Evolutionary conservation across 2,888 invertebrate genomes (phyloP).

Genomic region (Helicoverpa assulta): DNA sequence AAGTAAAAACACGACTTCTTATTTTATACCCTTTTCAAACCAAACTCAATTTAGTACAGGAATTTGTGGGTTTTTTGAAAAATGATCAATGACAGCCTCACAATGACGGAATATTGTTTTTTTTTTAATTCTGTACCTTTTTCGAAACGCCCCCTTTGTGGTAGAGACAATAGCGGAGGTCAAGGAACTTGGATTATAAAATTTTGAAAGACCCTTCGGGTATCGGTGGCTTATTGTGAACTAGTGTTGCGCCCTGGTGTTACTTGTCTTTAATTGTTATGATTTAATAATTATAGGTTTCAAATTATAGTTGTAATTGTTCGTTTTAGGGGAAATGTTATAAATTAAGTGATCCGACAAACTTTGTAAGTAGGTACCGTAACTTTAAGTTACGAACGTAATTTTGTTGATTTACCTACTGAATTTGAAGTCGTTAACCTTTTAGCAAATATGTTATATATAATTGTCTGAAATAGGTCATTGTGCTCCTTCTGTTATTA

Average conservation of each 20-base stretch:
- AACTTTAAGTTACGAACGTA: no score
- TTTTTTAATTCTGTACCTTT: slow-evolving; percentile 56
- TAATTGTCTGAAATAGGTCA: no score
- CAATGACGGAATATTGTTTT: slow-evolving; percentile 85
- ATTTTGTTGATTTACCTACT: no score
- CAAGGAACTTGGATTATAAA: slow-evolving; percentile 72
- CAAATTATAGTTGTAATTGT: slow-evolving; percentile 6
- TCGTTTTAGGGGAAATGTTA: slow-evolving; percentile 5
- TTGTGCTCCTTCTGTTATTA: no score
- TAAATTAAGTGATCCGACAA: no score
- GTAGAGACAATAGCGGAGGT: slow-evolving; percentile 83
- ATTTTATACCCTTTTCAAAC: slow-evolving; percentile 72
- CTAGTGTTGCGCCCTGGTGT: slow-evolving; percentile 26
- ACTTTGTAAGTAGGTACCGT: no score
- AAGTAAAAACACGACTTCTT: slow-evolving; percentile 57
- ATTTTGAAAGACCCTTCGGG: slow-evolving; percentile 56
- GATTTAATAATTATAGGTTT: slow-evolving; percentile 42
- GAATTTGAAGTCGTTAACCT: no score
- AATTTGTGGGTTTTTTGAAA: slow-evolving; percentile 86
- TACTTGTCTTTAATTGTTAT: slow-evolving; percentile 28
- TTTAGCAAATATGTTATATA: not conserved
- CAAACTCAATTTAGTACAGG: slow-evolving; percentile 77
- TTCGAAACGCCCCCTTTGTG: slow-evolving; percentile 72
- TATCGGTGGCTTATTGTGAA: slow-evolving; percentile 53
- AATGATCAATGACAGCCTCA: slow-evolving; percentile 88